A percentile compares a stretch with the other conserved stretches of the same genome.
Conservation (phyloP, 2,888 invertebrate genomes). For the Apamea epomidion region DNA sequence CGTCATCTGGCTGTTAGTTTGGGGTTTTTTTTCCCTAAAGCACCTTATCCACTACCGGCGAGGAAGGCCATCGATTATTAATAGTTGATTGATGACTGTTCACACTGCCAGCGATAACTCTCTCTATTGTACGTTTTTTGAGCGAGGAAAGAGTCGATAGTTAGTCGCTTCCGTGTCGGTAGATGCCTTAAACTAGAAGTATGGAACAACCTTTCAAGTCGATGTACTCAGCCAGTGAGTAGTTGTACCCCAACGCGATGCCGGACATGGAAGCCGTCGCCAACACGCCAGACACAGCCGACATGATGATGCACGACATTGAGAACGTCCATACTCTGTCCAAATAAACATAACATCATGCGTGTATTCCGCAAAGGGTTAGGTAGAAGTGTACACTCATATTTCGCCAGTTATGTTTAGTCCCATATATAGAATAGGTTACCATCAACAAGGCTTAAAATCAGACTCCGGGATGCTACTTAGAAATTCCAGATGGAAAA, state of each 20-base stretch:
- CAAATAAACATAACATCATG: not conserved
- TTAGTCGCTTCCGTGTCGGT: not conserved
- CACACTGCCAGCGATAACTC: not conserved
- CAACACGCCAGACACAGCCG: slow-evolving; percentile 78
- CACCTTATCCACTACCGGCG: too few species aligned
- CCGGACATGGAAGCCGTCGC: slow-evolving; percentile 79
- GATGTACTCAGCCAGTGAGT: slow-evolving; percentile 85
- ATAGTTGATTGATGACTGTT: not conserved
- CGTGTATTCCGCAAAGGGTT: not conserved
- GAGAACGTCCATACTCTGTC: slow-evolving; percentile 81
- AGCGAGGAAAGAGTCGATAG: not conserved
- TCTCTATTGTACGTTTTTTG: not conserved
- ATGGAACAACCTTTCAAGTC: slow-evolving; percentile 79
- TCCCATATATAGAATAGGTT: too few species aligned
- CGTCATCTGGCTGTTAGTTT: not conserved
- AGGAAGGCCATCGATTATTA: not conserved
- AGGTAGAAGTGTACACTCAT: not conserved
- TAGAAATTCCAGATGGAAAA: not conserved
- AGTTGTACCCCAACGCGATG: slow-evolving; percentile 86
- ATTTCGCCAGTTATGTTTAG: not conserved
- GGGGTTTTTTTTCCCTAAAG: too few species aligned
- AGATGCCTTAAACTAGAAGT: not conserved
- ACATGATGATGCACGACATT: slow-evolving; percentile 83
- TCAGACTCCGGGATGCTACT: too few species aligned
- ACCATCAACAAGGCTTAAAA: too few species aligned